Base-by-base conservation (phyloP, 1,140 invertebrate genomes). In the Diprion similis region DNA sequence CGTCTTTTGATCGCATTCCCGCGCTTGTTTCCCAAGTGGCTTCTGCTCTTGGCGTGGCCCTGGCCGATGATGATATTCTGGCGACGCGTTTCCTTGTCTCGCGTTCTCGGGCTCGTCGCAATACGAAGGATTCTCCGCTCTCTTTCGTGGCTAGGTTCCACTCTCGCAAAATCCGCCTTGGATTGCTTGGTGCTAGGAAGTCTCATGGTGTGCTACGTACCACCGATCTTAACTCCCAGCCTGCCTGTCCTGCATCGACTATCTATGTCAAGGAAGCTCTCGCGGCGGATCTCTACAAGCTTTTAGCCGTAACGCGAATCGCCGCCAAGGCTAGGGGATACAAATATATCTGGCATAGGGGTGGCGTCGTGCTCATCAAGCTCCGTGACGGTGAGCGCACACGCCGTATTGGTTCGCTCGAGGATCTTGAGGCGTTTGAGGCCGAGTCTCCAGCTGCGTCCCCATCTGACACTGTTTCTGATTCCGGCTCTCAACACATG, bases 191-290 rank as follows among this genome's bases (percentile, higher is more conserved):
- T 51, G 48, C 48, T 10, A 51, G 15, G 48, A 51, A 51, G 48
- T 51, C 48, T 15, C 10, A 51, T 10, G 48, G 48, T 51, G 48
- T 51, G 10, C 48, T 51, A 10, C 48, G 48, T 15, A 51, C 48
- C 48, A 10, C 48, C 15, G 48, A 51, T 51, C 48, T 51, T 15
- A 51, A 51, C 48, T 15, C 48, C 15, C 48, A 51, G 48, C 48
- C 48, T 15, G 10, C 48, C 15, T 51, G 48, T 51, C 48, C 48
- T 15, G n/a, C n/a, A n/a, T n/a, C n/a, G n/a, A n/a, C n/a, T n/a
- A n/a, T n/a, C n/a, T n/a, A n/a, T n/a, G n/a, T 67, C 66, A 67
- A 67, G 10, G 66, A 67, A 37, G n/a, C 24, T 37, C 66, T 67
- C 10, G 10, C 66, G 66, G n/a, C 11, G 10, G 66, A 67, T 67